phyloP scores from a whole-genome alignment of 2,888 invertebrate species.

The Entomobrya proxima region DNA sequence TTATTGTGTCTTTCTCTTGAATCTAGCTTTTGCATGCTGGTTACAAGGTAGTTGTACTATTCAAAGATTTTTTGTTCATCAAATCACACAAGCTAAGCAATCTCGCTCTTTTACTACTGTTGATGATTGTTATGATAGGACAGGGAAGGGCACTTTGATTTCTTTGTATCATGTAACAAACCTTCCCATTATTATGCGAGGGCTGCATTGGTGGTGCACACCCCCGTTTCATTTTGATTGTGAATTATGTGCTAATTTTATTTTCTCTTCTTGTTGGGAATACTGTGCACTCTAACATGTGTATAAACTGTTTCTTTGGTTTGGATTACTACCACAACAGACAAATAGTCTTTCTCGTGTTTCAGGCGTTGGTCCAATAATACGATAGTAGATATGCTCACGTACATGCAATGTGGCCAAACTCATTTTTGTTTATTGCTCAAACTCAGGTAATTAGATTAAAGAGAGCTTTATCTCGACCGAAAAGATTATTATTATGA shows the following conservation, averaged over 20 bases:
- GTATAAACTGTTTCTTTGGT: not conserved
- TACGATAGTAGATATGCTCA: not conserved
- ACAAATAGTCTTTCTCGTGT: no score
- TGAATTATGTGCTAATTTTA: conserved; percentile 65
- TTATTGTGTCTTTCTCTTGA: no score
- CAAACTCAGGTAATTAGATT: conserved; percentile 59
- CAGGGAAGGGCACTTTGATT: not conserved
- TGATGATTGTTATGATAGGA: conserved; percentile 3
- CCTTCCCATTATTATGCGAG: not conserved
- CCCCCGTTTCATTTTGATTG: conserved; percentile 46
- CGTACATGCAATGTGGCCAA: not conserved
- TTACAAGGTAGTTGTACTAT: no score
- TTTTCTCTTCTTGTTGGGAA: conserved; percentile 29
- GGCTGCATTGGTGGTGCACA: not conserved
- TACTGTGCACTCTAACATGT: not conserved
- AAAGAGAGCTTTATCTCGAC: conserved; percentile 35
- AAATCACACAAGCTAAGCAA: not conserved
- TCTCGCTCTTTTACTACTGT: not conserved
- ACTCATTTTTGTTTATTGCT: conserved; percentile 52
- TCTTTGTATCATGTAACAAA: not conserved
- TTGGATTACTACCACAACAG: not conserved
- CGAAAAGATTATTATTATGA: conserved; percentile 47
- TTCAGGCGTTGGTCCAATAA: not conserved
- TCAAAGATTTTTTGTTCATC: not conserved
- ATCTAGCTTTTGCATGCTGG: not conserved